Evolutionary conservation across 2,113 vertebrate species (phyloP).

Genomic region (Sylvilagus bachmani): DNA sequence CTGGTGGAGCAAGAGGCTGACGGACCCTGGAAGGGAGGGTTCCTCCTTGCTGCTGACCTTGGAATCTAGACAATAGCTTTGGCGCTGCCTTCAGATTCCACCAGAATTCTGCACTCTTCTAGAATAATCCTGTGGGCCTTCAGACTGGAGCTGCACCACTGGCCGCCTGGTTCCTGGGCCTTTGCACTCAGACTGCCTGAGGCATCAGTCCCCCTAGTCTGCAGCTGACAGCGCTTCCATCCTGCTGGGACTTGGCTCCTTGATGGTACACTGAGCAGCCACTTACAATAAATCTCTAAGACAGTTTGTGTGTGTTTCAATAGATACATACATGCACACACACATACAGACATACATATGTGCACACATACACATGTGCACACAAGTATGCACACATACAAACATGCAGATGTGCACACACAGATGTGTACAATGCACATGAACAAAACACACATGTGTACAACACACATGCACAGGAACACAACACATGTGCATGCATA

Average conservation of each 20-base stretch:
- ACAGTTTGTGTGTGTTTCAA: not conserved
- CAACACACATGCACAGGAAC: too few species aligned
- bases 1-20: not conserved
- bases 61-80: too few species aligned
- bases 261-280: not conserved
- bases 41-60: not conserved
- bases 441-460: too few species aligned
- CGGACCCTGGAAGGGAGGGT: rapidly evolving
- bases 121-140: rapidly evolving
- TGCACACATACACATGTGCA: not conserved
- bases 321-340: not conserved
- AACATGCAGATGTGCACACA: too few species aligned
- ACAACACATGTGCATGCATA: too few species aligned
- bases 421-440: too few species aligned
- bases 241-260: not conserved
- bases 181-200: not conserved
- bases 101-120: rapidly evolving
- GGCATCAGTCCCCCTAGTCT: not conserved
- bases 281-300: not conserved
- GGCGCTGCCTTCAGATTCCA: not conserved
- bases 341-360: not conserved
- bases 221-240: not conserved
- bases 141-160: not conserved
- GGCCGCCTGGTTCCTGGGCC: too few species aligned
- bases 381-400: too few species aligned